Percentiles rank a stretch among this genome's conserved stretches.
phyloP scores from a whole-genome alignment of 2,888 invertebrate species.

The Lasius platythorax region DNA sequence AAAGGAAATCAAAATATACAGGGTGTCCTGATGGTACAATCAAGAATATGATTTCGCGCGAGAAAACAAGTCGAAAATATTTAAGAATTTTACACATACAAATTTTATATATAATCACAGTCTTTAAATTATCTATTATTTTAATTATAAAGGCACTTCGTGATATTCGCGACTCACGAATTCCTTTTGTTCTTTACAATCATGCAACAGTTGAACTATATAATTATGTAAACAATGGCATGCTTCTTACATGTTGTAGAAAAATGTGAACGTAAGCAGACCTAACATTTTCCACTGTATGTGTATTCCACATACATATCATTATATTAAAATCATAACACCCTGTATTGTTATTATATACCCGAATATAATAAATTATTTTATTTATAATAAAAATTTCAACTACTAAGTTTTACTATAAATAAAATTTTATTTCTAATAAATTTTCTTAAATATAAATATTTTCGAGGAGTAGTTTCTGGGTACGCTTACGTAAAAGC shows the following conservation, averaged over 20 bases:
- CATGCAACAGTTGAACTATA: background rate
- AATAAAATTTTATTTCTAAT: background rate
- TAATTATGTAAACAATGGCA: no score
- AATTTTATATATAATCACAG: background rate
- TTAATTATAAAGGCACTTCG: background rate
- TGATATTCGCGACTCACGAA: background rate
- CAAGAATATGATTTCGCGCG: background rate
- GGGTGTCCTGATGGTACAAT: background rate
- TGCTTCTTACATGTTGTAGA: no score
- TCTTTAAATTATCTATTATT: background rate
- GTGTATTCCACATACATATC: no score
- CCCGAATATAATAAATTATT: background rate
- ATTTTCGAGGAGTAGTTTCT: background rate
- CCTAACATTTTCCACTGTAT: no score
- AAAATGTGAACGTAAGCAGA: no score
- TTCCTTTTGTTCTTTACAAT: background rate
- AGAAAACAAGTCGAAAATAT: background rate
- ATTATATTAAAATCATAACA: no score
- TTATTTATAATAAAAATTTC: no score
- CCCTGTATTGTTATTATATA: no score
- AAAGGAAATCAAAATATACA: background rate
- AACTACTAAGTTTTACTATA: background rate
- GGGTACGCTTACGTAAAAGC: background rate
- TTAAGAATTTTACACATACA: background rate
- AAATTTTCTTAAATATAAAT: constrained; percentile 9